A percentile compares a stretch with the other conserved stretches of the same genome.
These are phyloP conservation scores for Clarias magur DNA, from an alignment of 2,113 vertebrate species.

Conservation along the genomic window DNA sequence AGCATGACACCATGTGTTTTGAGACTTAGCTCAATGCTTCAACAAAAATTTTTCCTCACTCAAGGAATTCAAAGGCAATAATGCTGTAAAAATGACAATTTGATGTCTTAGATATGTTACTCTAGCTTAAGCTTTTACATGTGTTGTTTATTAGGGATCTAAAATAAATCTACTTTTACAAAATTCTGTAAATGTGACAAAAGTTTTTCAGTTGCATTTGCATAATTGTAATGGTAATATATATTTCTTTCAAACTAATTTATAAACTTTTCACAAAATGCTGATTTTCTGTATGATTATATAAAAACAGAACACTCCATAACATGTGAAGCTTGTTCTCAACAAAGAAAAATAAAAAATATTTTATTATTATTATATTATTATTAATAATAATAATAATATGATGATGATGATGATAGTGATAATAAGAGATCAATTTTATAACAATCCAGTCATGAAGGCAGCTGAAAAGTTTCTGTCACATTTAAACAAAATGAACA, in stretches of 20 bases:
- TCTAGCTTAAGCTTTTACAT: not conserved
- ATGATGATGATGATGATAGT: too few relatives aligned
- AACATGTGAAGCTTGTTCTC: not conserved
- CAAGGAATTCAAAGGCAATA: not conserved
- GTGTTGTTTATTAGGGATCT: not conserved
- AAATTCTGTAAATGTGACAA: not conserved
- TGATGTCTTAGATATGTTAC: not conserved
- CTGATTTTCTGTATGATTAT: not conserved
- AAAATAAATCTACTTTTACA: not conserved
- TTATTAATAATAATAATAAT: not conserved
- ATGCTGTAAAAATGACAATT: not conserved
- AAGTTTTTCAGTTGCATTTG: not conserved
- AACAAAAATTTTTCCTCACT: not conserved
- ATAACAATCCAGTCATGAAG: too few relatives aligned
- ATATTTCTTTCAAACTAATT: not conserved
- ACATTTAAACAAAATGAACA: too few relatives aligned
- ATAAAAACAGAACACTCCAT: not conserved
- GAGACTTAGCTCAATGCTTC: not conserved
- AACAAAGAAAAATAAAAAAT: not conserved
- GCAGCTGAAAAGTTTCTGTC: too few relatives aligned
- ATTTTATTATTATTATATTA: too few relatives aligned
- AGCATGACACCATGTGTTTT: not conserved
- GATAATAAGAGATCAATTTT: not conserved
- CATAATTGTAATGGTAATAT: not conserved
- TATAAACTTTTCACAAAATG: not conserved